These are phyloP conservation scores for Cyphomyrus plagiostoma DNA, from an alignment of 2,113 vertebrate genomes.

Conservation along the genomic window DNA sequence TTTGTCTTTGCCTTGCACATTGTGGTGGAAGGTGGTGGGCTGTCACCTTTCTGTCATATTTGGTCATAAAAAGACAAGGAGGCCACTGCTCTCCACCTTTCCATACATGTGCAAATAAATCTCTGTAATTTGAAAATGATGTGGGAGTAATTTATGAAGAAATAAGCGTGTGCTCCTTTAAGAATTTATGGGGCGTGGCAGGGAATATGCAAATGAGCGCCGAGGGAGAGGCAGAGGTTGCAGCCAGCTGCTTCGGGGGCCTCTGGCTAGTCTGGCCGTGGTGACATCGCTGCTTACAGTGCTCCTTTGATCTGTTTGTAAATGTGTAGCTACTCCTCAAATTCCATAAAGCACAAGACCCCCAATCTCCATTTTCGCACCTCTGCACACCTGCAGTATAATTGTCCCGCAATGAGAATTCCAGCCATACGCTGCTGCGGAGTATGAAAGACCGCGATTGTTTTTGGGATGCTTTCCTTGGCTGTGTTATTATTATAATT, in stretches of 20 bases:
- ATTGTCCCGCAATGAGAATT: neutral
- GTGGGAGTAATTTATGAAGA: constrained; percentile 70
- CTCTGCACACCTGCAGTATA: neutral
- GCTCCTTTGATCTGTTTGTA: constrained; percentile 44
- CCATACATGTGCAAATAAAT: constrained; percentile 80
- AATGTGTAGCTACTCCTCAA: constrained; percentile 20
- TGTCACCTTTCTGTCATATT: constrained; percentile 68
- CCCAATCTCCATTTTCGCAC: neutral
- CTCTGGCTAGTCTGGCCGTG: constrained; percentile 48
- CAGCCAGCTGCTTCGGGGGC: constrained; percentile 38
- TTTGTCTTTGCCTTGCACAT: constrained; percentile 47
- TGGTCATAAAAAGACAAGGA: constrained; percentile 68
- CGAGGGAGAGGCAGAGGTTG: constrained; percentile 48
- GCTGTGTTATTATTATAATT: neutral
- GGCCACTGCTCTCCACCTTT: constrained; percentile 21
- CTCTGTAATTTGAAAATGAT: constrained; percentile 80
- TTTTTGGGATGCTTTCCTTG: neutral
- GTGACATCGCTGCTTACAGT: neutral
- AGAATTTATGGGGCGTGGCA: constrained; percentile 60
- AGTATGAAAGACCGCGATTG: neutral
- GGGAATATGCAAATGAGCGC: constrained; percentile 67
- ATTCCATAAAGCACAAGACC: constrained; percentile 20
- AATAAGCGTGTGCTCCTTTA: constrained; percentile 59
- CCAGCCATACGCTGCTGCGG: neutral
- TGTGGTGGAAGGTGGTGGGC: constrained; percentile 45